Conservation (phyloP, 2,113 vertebrate species). For the Zosterops borbonicus region DNA sequence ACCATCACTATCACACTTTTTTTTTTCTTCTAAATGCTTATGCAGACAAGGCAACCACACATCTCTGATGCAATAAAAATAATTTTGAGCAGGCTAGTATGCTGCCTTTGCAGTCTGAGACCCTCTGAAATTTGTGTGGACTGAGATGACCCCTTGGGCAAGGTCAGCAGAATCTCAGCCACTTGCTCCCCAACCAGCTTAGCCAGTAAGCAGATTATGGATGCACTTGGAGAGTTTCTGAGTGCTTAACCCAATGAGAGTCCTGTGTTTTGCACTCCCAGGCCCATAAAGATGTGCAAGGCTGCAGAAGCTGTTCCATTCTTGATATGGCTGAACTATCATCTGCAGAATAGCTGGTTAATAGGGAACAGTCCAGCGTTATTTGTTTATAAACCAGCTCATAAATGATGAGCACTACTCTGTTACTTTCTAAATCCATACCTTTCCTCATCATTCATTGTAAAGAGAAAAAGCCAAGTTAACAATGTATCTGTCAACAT, state of each 20-base stretch:
- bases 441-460: neutral
- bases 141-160: neutral
- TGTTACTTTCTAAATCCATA: neutral
- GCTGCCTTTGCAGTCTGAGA: neutral
- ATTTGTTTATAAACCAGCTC: neutral
- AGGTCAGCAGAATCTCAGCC: slow-evolving; percentile 1
- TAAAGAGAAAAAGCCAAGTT: neutral
- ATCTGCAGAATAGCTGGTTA: neutral
- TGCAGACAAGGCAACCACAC: neutral
- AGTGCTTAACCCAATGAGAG: slow-evolving; percentile 28
- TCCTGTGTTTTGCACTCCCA: neutral
- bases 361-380: neutral
- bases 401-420: neutral
- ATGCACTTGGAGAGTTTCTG: neutral
- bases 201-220: slow-evolving; percentile 34
- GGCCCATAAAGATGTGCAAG: neutral
- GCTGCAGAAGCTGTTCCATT: neutral
- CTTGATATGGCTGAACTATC: neutral
- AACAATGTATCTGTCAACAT: neutral
- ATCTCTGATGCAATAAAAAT: neutral
- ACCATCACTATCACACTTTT: neutral
- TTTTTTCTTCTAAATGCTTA: neutral
- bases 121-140: neutral
- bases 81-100: neutral
- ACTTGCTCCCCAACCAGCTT: slow-evolving; percentile 22